Conservation (phyloP, 2,888 invertebrate species). For the Lacanobia oleracea region DNA sequence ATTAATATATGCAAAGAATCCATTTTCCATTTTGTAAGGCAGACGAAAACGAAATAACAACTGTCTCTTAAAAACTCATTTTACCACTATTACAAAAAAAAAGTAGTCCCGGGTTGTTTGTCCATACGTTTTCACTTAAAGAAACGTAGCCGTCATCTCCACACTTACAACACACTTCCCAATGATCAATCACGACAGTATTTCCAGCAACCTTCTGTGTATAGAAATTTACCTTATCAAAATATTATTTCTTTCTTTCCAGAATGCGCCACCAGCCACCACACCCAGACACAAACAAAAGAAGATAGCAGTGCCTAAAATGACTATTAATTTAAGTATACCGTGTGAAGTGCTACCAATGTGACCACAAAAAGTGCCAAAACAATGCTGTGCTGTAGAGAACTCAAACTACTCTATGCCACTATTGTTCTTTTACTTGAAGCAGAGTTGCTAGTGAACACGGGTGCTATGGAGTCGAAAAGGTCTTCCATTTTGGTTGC, state of each 20-base stretch:
- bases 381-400: constrained; percentile 89
- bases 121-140: too few relatives aligned
- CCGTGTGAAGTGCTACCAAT: constrained; percentile 75
- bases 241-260: constrained; percentile 69
- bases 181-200: too few relatives aligned
- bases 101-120: too few relatives aligned
- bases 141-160: too few relatives aligned
- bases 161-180: too few relatives aligned
- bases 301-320: constrained; percentile 79
- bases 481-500: constrained; percentile 84
- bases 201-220: too few relatives aligned
- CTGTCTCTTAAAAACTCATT: too few relatives aligned
- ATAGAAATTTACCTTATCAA: too few relatives aligned
- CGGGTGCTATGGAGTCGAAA: constrained; percentile 86
- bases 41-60: too few relatives aligned
- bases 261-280: constrained; percentile 75
- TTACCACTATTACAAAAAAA: too few relatives aligned
- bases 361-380: constrained; percentile 86
- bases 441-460: constrained; percentile 85
- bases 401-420: constrained; percentile 87
- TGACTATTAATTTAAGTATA: constrained; percentile 88
- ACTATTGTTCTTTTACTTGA: constrained; percentile 85
- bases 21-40: too few relatives aligned
- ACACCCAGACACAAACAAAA: constrained; percentile 53
- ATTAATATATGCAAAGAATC: too few relatives aligned